These are phyloP conservation scores for Gobio occitaniae DNA, from an alignment of 2,797 vertebrate genomes.

Conservation along the genomic window DNA sequence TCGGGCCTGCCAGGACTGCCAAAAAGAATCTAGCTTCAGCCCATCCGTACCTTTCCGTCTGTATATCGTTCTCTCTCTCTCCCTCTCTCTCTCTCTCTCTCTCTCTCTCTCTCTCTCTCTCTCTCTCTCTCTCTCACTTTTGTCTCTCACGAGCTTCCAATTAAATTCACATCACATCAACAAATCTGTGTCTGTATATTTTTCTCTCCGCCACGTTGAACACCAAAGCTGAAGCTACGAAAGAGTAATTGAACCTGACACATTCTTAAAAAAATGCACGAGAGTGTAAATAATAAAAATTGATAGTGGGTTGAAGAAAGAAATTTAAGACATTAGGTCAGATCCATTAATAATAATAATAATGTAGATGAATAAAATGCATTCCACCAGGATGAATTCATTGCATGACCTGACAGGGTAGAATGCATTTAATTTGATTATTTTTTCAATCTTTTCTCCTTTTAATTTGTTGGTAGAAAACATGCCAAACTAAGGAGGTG, in stretches of 20 bases:
- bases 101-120: not conserved
- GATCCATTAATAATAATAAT: conserved; percentile 44
- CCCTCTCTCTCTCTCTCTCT: conserved; percentile 21
- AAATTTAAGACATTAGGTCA: conserved; percentile 36
- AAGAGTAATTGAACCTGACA: conserved; percentile 46
- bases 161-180: conserved; percentile 48
- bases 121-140: not conserved
- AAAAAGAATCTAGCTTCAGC: conserved; percentile 60
- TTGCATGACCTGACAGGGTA: not conserved
- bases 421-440: not conserved
- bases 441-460: not conserved
- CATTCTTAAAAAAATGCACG: conserved; percentile 41
- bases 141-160: conserved; percentile 45
- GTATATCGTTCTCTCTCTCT: not conserved
- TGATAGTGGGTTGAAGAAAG: conserved; percentile 23
- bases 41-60: not conserved
- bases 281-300: conserved; percentile 50
- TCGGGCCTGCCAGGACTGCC: conserved; percentile 71
- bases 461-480: conserved; percentile 2
- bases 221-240: conserved; percentile 37
- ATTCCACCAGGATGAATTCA: conserved; percentile 18
- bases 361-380: conserved; percentile 38
- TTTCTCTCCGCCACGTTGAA: conserved; percentile 29
- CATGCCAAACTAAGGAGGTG: not conserved
- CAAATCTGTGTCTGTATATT: conserved; percentile 26